Evolutionary conservation across 2,888 invertebrate genomes (phyloP).

Genomic region (Sinhomidia bicolor): DNA sequence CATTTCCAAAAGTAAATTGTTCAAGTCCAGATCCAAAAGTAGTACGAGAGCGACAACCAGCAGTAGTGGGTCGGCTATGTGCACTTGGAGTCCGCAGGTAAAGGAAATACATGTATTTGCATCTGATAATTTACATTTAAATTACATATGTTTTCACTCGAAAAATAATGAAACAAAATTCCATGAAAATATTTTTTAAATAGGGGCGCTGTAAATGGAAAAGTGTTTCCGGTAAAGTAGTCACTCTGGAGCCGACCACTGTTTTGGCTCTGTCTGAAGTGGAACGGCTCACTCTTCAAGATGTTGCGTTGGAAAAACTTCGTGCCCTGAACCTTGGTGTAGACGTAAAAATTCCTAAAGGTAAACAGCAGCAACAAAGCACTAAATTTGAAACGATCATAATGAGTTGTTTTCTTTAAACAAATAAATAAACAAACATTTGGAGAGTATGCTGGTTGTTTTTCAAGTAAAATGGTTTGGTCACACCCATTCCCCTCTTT

Average conservation of each 20-base stretch:
- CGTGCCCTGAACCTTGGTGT: constrained; percentile 93
- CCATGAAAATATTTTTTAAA: not conserved
- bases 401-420: not conserved
- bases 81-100: constrained; percentile 93
- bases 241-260: constrained; percentile 87
- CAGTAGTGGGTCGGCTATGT: constrained; percentile 83
- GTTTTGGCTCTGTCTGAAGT: constrained; percentile 89
- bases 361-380: too few relatives aligned
- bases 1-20: constrained; percentile 90
- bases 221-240: constrained; percentile 87
- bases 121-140: too few relatives aligned
- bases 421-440: too few relatives aligned
- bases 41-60: constrained; percentile 84
- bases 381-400: too few relatives aligned
- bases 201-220: constrained; percentile 86
- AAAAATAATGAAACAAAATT: too few relatives aligned
- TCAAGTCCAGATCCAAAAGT: constrained; percentile 92
- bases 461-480: too few relatives aligned
- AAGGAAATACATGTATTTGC: too few relatives aligned
- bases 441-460: too few relatives aligned
- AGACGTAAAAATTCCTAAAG: constrained; percentile 90
- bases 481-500: not conserved
- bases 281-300: constrained; percentile 90
- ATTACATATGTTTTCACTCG: too few relatives aligned
- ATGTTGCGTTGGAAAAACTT: constrained; percentile 92